phyloP scores from a whole-genome alignment of 2,113 vertebrate genomes.

The Lethenteron reissneri region DNA sequence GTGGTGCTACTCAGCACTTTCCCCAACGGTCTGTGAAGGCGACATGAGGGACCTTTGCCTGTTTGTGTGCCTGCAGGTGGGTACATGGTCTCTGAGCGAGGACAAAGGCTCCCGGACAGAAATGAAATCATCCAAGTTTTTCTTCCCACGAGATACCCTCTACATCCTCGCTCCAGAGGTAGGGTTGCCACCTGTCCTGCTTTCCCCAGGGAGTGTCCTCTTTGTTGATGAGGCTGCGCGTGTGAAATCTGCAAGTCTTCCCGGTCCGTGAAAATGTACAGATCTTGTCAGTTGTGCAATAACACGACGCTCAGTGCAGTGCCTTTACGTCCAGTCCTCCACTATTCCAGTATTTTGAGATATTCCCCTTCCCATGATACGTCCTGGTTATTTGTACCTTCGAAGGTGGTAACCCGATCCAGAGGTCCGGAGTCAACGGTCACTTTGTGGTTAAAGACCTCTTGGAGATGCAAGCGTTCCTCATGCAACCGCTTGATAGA shows the following conservation, averaged over 20 bases:
- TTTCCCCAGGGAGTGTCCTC: slow-evolving; percentile 1
- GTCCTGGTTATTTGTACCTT: no score
- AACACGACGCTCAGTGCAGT: neutral
- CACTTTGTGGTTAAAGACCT: no score
- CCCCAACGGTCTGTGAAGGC: no score
- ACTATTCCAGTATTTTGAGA: neutral
- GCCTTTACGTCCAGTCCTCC: neutral
- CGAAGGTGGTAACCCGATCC: no score
- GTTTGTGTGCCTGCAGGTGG: slow-evolving; percentile 3
- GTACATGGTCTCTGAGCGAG: neutral
- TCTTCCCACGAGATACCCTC: neutral
- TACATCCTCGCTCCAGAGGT: slow-evolving; percentile 1
- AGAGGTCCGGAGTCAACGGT: no score
- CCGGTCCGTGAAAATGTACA: neutral
- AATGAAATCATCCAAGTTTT: neutral
- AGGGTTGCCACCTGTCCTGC: neutral
- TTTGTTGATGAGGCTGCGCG: neutral
- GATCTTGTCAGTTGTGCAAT: neutral
- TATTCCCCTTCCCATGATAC: neutral
- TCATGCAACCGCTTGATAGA: no score
- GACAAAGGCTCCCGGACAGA: neutral
- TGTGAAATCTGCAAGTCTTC: neutral
- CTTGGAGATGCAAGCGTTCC: no score
- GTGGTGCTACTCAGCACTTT: no score
- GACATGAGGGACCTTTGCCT: neutral